A percentile compares a stretch with the other conserved stretches of the same genome.
Evolutionary conservation across 1,140 invertebrate genomes (phyloP).

Genomic region (Steinernema feltiae): DNA sequence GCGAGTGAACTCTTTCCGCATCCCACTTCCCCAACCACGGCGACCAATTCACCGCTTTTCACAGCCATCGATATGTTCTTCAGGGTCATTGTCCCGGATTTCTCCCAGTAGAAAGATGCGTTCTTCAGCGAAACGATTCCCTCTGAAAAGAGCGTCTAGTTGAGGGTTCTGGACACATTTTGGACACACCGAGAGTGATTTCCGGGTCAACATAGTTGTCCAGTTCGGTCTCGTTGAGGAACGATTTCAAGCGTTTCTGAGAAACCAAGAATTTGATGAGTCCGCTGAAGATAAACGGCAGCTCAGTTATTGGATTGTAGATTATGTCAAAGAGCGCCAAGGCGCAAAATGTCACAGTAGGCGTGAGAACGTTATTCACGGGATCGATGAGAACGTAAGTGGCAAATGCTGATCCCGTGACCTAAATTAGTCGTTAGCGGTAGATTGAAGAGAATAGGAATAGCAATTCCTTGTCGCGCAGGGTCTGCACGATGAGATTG

Average conservation of each 20-base stretch:
- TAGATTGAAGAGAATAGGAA: background rate
- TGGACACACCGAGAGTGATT: background rate
- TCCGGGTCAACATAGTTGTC: constrained; percentile 35
- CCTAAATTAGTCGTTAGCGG: background rate
- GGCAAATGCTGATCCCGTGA: constrained; percentile 53
- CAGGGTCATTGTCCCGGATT: constrained; percentile 32
- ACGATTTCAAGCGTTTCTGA: constrained; percentile 50
- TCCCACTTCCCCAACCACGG: constrained; percentile 66
- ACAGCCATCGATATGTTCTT: constrained; percentile 42
- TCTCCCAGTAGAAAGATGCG: constrained; percentile 51
- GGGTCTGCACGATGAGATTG: background rate
- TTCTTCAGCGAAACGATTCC: constrained; percentile 12
- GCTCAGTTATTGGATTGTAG: constrained; percentile 71
- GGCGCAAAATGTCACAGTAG: constrained; percentile 75
- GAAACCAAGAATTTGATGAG: background rate
- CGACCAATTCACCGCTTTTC: constrained; percentile 64
- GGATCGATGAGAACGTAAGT: constrained; percentile 60
- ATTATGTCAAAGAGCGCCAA: constrained; percentile 95
- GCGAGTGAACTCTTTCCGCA: constrained; percentile 65
- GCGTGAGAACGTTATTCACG: constrained; percentile 58
- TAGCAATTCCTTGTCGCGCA: background rate
- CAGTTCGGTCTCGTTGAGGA: constrained; percentile 50
- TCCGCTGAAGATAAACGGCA: constrained; percentile 62
- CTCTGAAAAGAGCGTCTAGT: constrained; percentile 18
- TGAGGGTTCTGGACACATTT: background rate